Conservation (phyloP, 2,888 invertebrate species). For the Thera britannica region DNA sequence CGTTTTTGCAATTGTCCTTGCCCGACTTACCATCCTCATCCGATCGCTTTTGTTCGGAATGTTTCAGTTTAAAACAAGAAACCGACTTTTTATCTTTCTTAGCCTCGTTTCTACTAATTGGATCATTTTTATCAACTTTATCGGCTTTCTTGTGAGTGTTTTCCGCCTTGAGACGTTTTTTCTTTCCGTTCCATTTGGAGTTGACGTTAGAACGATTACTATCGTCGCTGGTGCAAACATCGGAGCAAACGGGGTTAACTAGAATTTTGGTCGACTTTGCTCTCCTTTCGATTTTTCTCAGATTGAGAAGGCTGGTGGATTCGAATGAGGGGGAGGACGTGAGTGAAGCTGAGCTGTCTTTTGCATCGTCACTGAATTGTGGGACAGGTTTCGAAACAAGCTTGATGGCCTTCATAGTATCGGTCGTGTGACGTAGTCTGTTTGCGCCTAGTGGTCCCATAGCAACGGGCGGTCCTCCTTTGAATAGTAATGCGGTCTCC, state of each 20-base stretch:
- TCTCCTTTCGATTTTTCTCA: conserved; percentile 77
- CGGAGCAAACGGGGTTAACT: conserved; percentile 79
- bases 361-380: conserved; percentile 62
- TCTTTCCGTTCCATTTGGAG: conserved; percentile 78
- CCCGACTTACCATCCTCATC: conserved; percentile 70
- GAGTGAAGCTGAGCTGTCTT: conserved; percentile 64
- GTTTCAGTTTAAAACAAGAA: conserved; percentile 81
- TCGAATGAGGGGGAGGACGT: conserved; percentile 68
- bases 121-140: conserved; percentile 64
- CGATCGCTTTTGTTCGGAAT: conserved; percentile 71
- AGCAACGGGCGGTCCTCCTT: conserved; percentile 81
- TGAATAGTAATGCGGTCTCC: conserved; percentile 82
- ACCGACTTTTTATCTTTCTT: conserved; percentile 76
- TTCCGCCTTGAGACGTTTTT: conserved; percentile 73
- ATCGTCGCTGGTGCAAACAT: conserved; percentile 74
- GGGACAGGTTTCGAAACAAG: conserved; percentile 62
- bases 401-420: conserved; percentile 69
- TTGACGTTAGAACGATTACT: conserved; percentile 69
- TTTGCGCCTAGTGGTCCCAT: conserved; percentile 82
- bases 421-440: conserved; percentile 69
- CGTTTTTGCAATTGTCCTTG: conserved; percentile 75
- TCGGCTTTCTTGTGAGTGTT: conserved; percentile 56
- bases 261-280: conserved; percentile 80
- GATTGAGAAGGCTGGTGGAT: conserved; percentile 70
- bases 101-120: conserved; percentile 68